Evolutionary conservation across 1,140 invertebrate genomes (phyloP).

Genomic region (Tetraneura akinire): DNA sequence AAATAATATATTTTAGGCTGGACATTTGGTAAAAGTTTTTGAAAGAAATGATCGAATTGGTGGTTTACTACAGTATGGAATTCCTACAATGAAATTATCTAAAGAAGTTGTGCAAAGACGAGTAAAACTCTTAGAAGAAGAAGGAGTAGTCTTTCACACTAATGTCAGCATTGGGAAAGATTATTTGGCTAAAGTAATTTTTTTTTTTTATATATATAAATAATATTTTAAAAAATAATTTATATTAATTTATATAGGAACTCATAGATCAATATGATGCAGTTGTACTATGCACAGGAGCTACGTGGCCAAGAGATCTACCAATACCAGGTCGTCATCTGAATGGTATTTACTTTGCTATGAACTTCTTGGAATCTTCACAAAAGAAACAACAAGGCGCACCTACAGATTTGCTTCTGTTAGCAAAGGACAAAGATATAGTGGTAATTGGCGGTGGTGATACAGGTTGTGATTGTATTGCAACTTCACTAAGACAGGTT

Average conservation of each 20-base stretch:
- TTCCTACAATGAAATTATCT: conserved; percentile 96
- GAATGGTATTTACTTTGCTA: conserved; percentile 94
- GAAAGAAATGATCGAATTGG: conserved; percentile 95
- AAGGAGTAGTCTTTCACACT: conserved; percentile 90
- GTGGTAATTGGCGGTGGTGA: conserved; percentile 98
- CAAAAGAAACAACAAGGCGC: conserved; percentile 92
- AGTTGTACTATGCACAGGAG: conserved; percentile 86
- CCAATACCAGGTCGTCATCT: conserved; percentile 81
- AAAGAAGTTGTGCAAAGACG: conserved; percentile 90
- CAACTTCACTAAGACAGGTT: conserved; percentile 90
- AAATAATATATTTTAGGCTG: conserved; percentile 63
- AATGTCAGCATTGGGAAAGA: conserved; percentile 91
- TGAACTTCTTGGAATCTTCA: conserved; percentile 96
- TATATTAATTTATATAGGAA: conserved; percentile 58
- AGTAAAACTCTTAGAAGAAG: conserved; percentile 81
- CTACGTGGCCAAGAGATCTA: conserved; percentile 94
- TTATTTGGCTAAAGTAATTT: conserved; percentile 71
- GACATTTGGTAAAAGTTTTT: conserved; percentile 90
- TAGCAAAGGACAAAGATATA: conserved; percentile 92
- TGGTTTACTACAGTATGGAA: conserved; percentile 94
- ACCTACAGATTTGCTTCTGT: conserved; percentile 64
- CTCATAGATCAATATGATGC: conserved; percentile 80
- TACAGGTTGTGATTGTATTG: conserved; percentile 99
- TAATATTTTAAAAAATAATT: background rate
- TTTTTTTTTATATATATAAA: background rate